These are phyloP conservation scores for Chrysaora quinquecirrha DNA, from an alignment of 30 jellyfish, hydroid and myxozoan genomes.

Conservation along the genomic window DNA sequence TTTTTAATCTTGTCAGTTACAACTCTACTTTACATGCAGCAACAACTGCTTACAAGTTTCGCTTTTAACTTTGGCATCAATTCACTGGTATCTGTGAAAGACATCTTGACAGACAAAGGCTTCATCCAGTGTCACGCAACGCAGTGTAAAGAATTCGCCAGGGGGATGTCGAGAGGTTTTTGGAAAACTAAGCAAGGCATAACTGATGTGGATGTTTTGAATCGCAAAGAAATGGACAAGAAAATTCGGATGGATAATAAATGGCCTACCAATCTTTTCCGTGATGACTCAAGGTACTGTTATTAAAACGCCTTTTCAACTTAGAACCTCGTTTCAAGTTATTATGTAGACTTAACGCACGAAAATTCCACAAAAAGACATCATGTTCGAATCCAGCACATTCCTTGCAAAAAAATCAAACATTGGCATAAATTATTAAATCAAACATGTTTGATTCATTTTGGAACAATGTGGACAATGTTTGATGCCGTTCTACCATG, in stretches of 20 bases:
- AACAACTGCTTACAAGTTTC: no score
- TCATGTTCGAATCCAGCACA: no score
- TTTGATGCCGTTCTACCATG: no score
- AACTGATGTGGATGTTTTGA: constrained; percentile 7
- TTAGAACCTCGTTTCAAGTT: not conserved
- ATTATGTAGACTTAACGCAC: no score
- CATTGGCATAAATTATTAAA: no score
- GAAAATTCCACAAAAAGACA: no score
- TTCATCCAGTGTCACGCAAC: constrained; percentile 21
- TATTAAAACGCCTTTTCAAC: no score
- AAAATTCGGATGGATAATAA: constrained; percentile 49
- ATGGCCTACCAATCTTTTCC: constrained; percentile 80
- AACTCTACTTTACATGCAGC: no score
- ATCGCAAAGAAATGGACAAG: constrained; percentile 62
- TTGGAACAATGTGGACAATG: no score
- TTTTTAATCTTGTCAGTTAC: no score
- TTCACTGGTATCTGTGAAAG: not conserved
- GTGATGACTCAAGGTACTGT: constrained; percentile 88
- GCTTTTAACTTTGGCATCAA: not conserved
- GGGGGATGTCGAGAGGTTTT: constrained; percentile 56
- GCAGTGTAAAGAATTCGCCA: constrained; percentile 27
- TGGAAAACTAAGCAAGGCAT: constrained; percentile 66
- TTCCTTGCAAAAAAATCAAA: no score
- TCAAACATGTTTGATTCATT: no score
- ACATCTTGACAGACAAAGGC: not conserved